Base-by-base conservation (phyloP, 2,888 invertebrate genomes). In the Dryococelus australis region DNA sequence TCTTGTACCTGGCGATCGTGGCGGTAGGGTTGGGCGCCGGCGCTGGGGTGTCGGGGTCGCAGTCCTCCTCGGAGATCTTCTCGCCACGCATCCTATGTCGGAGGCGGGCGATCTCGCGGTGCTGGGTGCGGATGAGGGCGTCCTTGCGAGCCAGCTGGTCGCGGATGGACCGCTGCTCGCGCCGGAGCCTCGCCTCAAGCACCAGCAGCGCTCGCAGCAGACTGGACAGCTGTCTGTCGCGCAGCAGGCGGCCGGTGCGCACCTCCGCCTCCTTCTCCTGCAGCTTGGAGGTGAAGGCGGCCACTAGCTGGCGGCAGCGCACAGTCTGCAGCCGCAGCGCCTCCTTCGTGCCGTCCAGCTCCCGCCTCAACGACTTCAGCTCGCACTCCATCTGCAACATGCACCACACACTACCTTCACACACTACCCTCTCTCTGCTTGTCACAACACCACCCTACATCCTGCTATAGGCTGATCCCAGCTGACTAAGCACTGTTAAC, bases 111-210 rank as follows among this genome's bases (percentile, higher is more conserved):
- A 96, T 96, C 92, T 96, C 95, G 89, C 94, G 94, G 90, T 95
- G 95, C 91, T 96, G 96, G 87, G 94, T 93, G 90, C 94, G 94
- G 88, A 96, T 96, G 85, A 96, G 94, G 91, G 94, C 94, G 91
- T 96, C 96, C 91, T 96, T 96, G 91, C 96, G 96, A 88, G 94
- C 94, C 27, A 96, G 93, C 86, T 95, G 94, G 87, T 95, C 94
- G 88, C 94, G 94, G 89, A 97, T 96, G 90, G 94, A 94, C 90
- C 95, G 95, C 91, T 96, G 96, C 91, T 97, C 96, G 91, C 95
- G 95, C 85, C 95, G 94, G 43, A 97, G 93, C 13, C 96, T 93
- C 13, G 96, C 95, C 92, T 97, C 96, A 86, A 96, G 94, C 80
- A 96, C 94, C 80, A 96, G 94, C 87, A 97, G 92, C 6, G 96